These are phyloP conservation scores for Clarias platycephalus DNA, from an alignment of 2,797 vertebrate genomes.

Conservation along the genomic window DNA sequence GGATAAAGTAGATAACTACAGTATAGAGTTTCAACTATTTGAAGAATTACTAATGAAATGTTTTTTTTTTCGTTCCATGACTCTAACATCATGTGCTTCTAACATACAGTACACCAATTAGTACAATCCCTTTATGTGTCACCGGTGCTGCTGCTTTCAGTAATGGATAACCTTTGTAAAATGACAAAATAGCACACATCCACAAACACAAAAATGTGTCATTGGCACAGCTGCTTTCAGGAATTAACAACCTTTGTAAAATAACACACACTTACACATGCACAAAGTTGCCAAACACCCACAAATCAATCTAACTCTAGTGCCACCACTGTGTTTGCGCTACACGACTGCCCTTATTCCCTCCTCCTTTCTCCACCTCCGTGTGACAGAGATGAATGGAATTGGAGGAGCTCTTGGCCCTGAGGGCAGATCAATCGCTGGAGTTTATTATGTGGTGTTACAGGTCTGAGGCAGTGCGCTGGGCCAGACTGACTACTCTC, in stretches of 20 bases:
- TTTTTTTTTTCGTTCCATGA: no score
- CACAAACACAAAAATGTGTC: not conserved
- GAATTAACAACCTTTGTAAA: constrained; percentile 10
- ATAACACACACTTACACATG: constrained; percentile 11
- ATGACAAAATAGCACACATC: not conserved
- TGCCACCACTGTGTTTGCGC: constrained; percentile 39
- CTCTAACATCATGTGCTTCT: not conserved
- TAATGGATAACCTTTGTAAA: constrained; percentile 12
- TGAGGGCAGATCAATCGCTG: constrained; percentile 68
- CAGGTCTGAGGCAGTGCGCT: constrained; percentile 56
- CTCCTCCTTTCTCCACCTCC: constrained; percentile 25
- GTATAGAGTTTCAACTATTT: not conserved
- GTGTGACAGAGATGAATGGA: constrained; percentile 67
- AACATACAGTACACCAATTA: constrained; percentile 12
- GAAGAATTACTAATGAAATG: not conserved
- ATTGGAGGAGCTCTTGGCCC: constrained; percentile 64
- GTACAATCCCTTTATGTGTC: not conserved
- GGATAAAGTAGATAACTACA: not conserved
- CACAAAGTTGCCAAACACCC: constrained; percentile 27
- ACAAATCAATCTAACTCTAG: constrained; percentile 40
- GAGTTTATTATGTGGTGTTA: constrained; percentile 75
- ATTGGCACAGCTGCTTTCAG: not conserved
- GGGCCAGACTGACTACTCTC: constrained; percentile 29
- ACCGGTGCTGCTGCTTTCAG: not conserved
- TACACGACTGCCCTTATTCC: constrained; percentile 14